phyloP scores from a whole-genome alignment of 2,113 vertebrate genomes.

The Balaeniceps rex region DNA sequence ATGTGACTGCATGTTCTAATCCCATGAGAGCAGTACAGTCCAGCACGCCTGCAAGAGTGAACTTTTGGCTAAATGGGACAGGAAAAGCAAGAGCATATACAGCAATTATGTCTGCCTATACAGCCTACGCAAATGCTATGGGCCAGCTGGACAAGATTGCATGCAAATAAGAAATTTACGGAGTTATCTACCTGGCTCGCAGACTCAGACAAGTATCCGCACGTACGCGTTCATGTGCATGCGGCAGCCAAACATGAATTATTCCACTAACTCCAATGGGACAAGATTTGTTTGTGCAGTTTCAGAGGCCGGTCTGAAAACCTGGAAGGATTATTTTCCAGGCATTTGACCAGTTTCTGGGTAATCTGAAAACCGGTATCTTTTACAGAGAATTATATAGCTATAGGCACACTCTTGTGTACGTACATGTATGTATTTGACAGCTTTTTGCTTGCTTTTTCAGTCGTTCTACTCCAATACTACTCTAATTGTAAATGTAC shows the following conservation, averaged over 20 bases:
- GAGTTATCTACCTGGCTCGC: constrained; percentile 50
- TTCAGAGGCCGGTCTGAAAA: constrained; percentile 26
- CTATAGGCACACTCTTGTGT: neutral
- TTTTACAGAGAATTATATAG: neutral
- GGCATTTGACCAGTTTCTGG: constrained; percentile 47
- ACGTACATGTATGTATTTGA: neutral
- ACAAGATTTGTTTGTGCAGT: constrained; percentile 47
- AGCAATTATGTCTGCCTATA: constrained; percentile 9
- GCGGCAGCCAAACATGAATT: constrained; percentile 28
- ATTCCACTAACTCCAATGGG: constrained; percentile 41
- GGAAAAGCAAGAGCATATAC: neutral
- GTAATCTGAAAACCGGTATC: constrained; percentile 28
- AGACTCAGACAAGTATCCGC: constrained; percentile 48
- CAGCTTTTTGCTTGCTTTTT: neutral
- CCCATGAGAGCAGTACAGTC: neutral
- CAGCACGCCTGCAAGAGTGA: neutral
- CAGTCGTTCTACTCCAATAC: neutral
- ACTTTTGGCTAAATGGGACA: neutral
- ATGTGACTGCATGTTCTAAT: neutral
- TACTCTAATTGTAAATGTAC: neutral
- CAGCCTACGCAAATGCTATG: neutral
- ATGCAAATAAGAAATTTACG: neutral
- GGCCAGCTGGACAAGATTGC: constrained; percentile 43
- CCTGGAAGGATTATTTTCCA: constrained; percentile 63
- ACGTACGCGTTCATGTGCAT: constrained; percentile 6